A percentile compares a stretch with the other conserved stretches of the same genome.
Evolutionary conservation across 2,888 invertebrate genomes (phyloP).

Genomic region (Mesorhabditis belari): DNA sequence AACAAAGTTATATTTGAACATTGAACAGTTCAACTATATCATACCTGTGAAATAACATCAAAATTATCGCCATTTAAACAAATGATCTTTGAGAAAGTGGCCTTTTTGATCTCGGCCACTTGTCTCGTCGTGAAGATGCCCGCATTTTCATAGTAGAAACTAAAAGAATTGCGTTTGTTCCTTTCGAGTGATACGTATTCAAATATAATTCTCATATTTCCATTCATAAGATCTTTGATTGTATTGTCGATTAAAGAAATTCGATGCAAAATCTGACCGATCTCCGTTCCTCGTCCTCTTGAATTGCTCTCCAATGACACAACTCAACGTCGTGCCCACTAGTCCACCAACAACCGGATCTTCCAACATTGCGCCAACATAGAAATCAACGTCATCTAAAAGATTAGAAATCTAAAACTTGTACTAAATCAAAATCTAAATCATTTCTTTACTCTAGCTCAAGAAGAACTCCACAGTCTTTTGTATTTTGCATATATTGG

Average conservation of each 20-base stretch:
- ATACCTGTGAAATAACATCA: slow-evolving; percentile 27
- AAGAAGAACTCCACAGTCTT: too few species aligned
- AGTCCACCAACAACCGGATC: slow-evolving; percentile 56
- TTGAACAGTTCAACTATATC: neutral
- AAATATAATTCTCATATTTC: neutral
- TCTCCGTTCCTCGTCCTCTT: slow-evolving; percentile 57
- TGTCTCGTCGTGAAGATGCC: slow-evolving; percentile 59
- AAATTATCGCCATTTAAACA: slow-evolving; percentile 68
- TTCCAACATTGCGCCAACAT: slow-evolving; percentile 58
- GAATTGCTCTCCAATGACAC: slow-evolving; percentile 58
- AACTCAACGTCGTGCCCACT: slow-evolving; percentile 58
- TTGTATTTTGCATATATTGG: too few species aligned
- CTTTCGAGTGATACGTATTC: too few species aligned
- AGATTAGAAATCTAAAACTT: slow-evolving; percentile 5
- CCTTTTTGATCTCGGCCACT: slow-evolving; percentile 74
- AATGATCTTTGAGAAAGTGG: slow-evolving; percentile 74
- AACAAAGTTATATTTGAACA: neutral
- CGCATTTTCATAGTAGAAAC: slow-evolving; percentile 59
- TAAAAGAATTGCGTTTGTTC: slow-evolving; percentile 8
- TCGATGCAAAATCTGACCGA: slow-evolving; percentile 46
- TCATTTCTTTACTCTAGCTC: too few species aligned
- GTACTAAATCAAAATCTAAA: too few species aligned
- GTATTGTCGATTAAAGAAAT: neutral
- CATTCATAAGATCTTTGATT: neutral
- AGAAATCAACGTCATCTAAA: slow-evolving; percentile 58